These are phyloP conservation scores for Lacerta agilis DNA, from an alignment of 2,797 vertebrate species.

Conservation along the genomic window DNA sequence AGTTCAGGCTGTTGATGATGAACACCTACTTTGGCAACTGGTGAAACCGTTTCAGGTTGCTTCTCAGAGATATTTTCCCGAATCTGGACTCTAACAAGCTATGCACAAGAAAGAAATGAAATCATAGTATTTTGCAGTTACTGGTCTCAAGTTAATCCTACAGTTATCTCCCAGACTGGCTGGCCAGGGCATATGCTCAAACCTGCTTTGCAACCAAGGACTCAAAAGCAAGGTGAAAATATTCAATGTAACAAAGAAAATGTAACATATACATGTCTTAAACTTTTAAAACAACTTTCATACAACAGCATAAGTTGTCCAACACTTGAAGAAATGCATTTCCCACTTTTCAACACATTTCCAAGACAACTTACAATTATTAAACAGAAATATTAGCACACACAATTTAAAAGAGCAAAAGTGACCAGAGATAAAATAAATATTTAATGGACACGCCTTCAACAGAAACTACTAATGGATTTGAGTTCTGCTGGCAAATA, in stretches of 20 bases:
- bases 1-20: slow-evolving; percentile 77
- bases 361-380: too few relatives aligned
- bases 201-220: neutral
- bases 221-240: neutral
- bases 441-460: too few relatives aligned
- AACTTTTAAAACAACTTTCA: too few relatives aligned
- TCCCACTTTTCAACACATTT: too few relatives aligned
- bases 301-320: too few relatives aligned
- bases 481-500: too few relatives aligned
- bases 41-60: slow-evolving; percentile 65
- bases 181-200: neutral
- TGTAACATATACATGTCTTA: too few relatives aligned
- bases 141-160: neutral
- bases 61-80: slow-evolving; percentile 78
- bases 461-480: too few relatives aligned
- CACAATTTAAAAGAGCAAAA: too few relatives aligned
- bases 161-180: neutral
- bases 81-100: slow-evolving; percentile 92
- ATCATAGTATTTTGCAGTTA: neutral
- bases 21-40: slow-evolving; percentile 65
- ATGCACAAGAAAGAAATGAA: slow-evolving; percentile 48
- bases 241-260: neutral
- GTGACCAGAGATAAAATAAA: too few relatives aligned
- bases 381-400: too few relatives aligned
- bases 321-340: too few relatives aligned